Percentiles rank a stretch among this genome's conserved stretches.
These are phyloP conservation scores for Iselma pallidipennis DNA, from an alignment of 2,888 invertebrate species.

Conservation along the genomic window DNA sequence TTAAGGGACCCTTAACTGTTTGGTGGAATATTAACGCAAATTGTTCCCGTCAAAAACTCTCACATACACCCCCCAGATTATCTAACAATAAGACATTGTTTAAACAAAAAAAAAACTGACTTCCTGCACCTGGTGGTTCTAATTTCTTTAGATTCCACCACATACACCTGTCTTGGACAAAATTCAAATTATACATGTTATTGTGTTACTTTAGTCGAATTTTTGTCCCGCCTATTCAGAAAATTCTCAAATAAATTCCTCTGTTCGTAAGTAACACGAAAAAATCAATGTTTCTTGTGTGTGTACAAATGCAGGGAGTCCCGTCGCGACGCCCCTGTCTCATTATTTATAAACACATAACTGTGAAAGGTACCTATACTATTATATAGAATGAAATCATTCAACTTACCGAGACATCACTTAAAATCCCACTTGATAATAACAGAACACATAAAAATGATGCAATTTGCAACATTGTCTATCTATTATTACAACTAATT, in stretches of 20 bases:
- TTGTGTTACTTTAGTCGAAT: background rate
- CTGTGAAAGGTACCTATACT: too few species aligned
- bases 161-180: background rate
- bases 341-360: background rate
- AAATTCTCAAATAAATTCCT: too few species aligned
- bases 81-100: too few species aligned
- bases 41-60: too few species aligned
- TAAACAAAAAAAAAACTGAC: too few species aligned
- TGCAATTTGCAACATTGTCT: constrained; percentile 64
- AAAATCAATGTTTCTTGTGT: too few species aligned
- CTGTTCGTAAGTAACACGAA: too few species aligned
- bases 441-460: constrained; percentile 65
- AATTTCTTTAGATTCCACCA: constrained; percentile 32
- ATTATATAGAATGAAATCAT: constrained; percentile 34
- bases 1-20: too few species aligned
- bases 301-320: background rate
- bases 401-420: constrained; percentile 61
- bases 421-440: constrained; percentile 63
- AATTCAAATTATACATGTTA: background rate
- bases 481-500: background rate
- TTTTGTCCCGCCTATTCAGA: too few species aligned
- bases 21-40: too few species aligned
- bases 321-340: background rate
- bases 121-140: constrained; percentile 10
- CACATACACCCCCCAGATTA: too few species aligned